These are phyloP conservation scores for Mormyrus hasselquistii DNA, from an alignment of 2,797 vertebrate genomes.

Conservation along the genomic window DNA sequence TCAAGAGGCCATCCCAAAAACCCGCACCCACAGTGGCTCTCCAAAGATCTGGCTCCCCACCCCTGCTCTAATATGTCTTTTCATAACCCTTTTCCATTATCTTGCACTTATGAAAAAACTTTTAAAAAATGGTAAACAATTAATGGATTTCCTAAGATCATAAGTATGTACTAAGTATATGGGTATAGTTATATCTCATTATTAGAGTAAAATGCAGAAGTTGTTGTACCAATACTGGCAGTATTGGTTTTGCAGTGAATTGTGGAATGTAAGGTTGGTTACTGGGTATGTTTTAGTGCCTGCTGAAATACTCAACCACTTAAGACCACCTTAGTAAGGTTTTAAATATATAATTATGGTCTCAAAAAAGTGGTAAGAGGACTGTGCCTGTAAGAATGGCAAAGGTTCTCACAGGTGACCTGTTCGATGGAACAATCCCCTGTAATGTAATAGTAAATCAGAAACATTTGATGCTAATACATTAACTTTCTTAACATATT, in stretches of 20 bases:
- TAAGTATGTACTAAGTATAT: neutral
- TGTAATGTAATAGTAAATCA: neutral
- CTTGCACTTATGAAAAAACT: neutral
- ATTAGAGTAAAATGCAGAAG: neutral
- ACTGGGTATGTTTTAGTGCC: neutral
- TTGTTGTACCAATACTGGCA: neutral
- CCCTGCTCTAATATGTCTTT: neutral
- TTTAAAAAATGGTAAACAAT: neutral
- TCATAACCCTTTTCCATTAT: neutral
- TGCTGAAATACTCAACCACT: neutral
- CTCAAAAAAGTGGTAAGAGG: neutral
- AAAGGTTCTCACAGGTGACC: neutral
- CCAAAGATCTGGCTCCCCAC: neutral
- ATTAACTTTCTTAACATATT: neutral
- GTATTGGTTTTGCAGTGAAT: neutral
- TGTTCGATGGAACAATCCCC: neutral
- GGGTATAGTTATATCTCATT: neutral
- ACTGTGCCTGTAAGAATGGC: neutral
- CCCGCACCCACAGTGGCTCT: neutral
- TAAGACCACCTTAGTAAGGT: neutral
- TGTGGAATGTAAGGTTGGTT: neutral
- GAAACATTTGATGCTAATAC: neutral
- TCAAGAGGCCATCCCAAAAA: neutral
- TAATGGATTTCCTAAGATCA: neutral
- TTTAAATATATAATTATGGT: neutral